Evolutionary conservation across 2,797 vertebrate species (phyloP), one percentile per base, ranked within the genome.

Genomic region (Pampus argenteus): DNA sequence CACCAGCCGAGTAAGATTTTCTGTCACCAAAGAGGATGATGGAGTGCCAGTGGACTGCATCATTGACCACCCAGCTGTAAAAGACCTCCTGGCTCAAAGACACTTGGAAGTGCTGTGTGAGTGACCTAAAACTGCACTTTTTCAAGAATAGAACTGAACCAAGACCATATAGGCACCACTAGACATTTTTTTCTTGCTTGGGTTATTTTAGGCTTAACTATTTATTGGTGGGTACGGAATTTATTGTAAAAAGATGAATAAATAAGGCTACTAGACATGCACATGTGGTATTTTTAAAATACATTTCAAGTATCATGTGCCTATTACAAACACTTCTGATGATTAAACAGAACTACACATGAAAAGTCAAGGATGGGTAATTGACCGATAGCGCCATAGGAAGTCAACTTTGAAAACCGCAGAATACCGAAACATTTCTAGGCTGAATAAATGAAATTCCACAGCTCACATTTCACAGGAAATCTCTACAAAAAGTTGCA

Each of bases 61-160:
- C 92, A 96, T 99, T 90, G 97, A 99, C 89, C 98, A 99, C 79
- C 98, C 98, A 14, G 98, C 98, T 0, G 97, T 96, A 85, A 98
- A 97, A 42, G 98, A 98, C 93, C 83, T 99, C 84, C 95, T 97
- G 92, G 95, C 96, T 23, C 97, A 98, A 92, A 96, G 96, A 73
- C 96, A 98, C 86, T 94, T 99, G 36, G 97, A 99, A 93, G 98
- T 99, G 67, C 95, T 95, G 81, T 99, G 98, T 99, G 92, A 99
- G 97, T 98, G 72, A 83, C 73, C 81, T 51, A 29, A 25, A 69
- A 69, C 71, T 84, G 26, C 34, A 73, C 25, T 56, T 67, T 61
- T 61, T 62, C 6, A 57, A 47, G 22, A 20, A 34, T 18, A 56
- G 23, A 63, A 52, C 28, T 57, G 17, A 60, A 17, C 26, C 14